phyloP scores from a whole-genome alignment of 2,797 vertebrate genomes.

The Sciaenops ocellatus region DNA sequence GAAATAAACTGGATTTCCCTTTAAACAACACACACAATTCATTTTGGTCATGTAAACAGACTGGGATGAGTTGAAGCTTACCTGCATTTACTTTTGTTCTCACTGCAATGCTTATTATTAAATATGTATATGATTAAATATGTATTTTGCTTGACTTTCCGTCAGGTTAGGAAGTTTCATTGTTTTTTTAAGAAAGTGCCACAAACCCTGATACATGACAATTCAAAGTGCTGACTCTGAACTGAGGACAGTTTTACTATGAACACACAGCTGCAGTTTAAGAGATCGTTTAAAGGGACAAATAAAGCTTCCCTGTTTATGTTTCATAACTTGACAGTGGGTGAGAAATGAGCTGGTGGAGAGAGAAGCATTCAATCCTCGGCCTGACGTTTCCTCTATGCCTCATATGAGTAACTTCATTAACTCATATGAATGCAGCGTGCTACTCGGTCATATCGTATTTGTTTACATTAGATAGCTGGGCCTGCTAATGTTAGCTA shows the following conservation, averaged over 20 bases:
- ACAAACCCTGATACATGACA: neutral
- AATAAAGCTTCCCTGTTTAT: neutral
- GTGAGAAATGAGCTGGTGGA: neutral
- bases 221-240: neutral
- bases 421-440: constrained; percentile 10
- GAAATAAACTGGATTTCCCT: constrained; percentile 4
- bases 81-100: too few relatives aligned
- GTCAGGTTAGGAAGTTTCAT: too few relatives aligned
- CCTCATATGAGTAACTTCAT: neutral
- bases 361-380: neutral
- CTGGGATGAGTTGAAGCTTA: neutral
- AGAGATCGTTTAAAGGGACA: neutral
- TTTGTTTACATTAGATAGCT: constrained; percentile 81
- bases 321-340: neutral
- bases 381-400: neutral
- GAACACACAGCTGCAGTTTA: neutral
- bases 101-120: neutral
- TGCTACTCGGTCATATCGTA: constrained; percentile 55
- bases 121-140: neutral
- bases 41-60: neutral
- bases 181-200: neutral
- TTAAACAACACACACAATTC: neutral
- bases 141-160: neutral
- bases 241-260: neutral
- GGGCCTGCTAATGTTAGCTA: constrained; percentile 74